A percentile compares a stretch with the other conserved stretches of the same genome.
Conservation (phyloP, 2,113 vertebrate species). For the Saimiri boliviensis region DNA sequence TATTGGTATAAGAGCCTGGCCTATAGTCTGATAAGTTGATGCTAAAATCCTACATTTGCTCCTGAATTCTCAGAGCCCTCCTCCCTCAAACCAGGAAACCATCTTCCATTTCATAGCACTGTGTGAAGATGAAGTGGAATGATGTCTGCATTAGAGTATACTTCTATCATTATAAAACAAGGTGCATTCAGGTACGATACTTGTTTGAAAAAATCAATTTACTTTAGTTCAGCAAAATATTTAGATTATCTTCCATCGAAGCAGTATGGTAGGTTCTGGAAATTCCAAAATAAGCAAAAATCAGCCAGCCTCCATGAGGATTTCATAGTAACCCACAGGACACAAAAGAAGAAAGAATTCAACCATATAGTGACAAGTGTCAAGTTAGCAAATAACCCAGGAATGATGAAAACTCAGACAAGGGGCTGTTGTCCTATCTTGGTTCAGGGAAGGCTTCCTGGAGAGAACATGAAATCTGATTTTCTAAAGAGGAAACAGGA, state of each 20-base stretch:
- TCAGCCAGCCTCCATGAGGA: fast-evolving
- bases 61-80: neutral
- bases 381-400: neutral
- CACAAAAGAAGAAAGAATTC: neutral
- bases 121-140: too few species aligned
- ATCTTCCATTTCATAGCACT: neutral
- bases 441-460: neutral
- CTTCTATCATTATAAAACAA: neutral
- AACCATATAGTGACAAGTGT: neutral
- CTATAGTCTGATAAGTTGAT: too few species aligned
- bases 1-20: too few species aligned
- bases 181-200: neutral
- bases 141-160: too few species aligned
- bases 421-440: neutral
- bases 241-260: neutral
- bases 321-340: fast-evolving
- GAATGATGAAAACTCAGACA: too few species aligned
- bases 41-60: neutral
- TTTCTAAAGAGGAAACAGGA: neutral
- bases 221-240: neutral
- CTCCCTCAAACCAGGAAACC: neutral
- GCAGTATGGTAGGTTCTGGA: neutral
- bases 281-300: neutral
- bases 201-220: neutral
- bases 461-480: neutral